Evolutionary conservation across 1,140 invertebrate genomes (phyloP), one percentile per base, ranked within the genome.

Genomic region (Pemphigus obesinymphae): DNA sequence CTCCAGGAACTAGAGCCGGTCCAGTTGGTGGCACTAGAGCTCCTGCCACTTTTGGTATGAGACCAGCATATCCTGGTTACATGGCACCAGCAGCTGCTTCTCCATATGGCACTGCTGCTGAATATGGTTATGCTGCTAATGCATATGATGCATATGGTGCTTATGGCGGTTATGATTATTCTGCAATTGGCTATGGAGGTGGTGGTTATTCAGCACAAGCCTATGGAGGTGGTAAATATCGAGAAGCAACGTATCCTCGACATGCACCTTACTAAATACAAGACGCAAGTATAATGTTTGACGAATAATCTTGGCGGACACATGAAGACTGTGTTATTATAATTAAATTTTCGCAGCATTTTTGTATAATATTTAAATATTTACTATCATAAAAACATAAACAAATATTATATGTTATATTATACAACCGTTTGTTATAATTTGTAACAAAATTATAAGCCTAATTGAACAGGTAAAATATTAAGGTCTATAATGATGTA

Each of bases 71-170:
- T 58, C 78, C 83, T 58, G 82, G 83, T 58, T 83, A 82, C 13
- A 82, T 82, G 66, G 40, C 73, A 31, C 75, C 73, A 17, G 76
- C 81, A 13, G 68, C 70, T 26, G 29, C 53, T 29, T 66, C 58
- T 0, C 82, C 75, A 10, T 82, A 82, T 40, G 83, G 78, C 37
- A 61, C 76, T 55, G 58, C 78, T 86, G 87, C 83, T 81, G 84
- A 50, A 86, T 87, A 84, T 86, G 88, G 75, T 88, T 87, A 84
- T 88, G 87, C 88, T 85, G 87, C 61, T 86, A 87, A 82, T 78
- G 85, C 85, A 48, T 89, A 88, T 73, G 85, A 85, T 66, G 83
- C 78, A 5, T 85, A 84, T 81, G 84, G 84, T 45, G 82, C 83
- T 20, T 85, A 85, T 80, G 83, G 76, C 37, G 84, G 84, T 31